Evolutionary conservation across 2,797 vertebrate genomes (phyloP).

Genomic region (Otolemur crassicaudatus): DNA sequence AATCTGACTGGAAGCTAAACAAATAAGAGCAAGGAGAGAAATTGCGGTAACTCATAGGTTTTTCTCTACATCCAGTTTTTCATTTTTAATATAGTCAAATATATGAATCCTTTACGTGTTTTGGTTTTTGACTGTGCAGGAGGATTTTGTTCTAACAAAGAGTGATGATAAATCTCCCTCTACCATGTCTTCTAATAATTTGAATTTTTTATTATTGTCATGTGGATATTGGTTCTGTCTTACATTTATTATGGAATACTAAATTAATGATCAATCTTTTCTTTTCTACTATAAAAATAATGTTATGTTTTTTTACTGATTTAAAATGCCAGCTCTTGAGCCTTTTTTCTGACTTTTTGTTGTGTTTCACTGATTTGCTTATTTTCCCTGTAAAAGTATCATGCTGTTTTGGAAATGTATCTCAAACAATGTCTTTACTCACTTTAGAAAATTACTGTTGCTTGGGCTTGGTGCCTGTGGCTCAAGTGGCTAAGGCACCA

Average conservation of each 20-base stretch:
- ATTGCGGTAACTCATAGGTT: background rate
- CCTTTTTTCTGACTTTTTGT: background rate
- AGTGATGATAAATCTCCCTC: background rate
- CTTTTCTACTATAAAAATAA: background rate
- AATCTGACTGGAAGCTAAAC: background rate
- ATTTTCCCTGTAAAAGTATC: background rate
- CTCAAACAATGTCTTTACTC: background rate
- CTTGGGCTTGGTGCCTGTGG: background rate
- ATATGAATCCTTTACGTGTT: background rate
- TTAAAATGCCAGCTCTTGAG: background rate
- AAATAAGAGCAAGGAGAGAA: background rate
- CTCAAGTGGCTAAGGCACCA: no score
- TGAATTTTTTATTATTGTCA: background rate
- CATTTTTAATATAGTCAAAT: background rate
- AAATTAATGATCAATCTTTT: background rate
- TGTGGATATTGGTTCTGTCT: background rate
- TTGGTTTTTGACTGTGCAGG: background rate
- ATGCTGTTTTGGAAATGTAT: background rate
- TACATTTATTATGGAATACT: background rate
- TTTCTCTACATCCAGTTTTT: background rate
- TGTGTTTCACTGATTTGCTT: background rate
- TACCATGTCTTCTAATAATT: background rate
- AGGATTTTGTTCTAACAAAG: background rate
- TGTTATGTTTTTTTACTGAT: background rate
- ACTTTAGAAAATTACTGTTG: background rate